Evolutionary conservation across 2,113 vertebrate species (phyloP).

Genomic region (Seriola rivoliana): DNA sequence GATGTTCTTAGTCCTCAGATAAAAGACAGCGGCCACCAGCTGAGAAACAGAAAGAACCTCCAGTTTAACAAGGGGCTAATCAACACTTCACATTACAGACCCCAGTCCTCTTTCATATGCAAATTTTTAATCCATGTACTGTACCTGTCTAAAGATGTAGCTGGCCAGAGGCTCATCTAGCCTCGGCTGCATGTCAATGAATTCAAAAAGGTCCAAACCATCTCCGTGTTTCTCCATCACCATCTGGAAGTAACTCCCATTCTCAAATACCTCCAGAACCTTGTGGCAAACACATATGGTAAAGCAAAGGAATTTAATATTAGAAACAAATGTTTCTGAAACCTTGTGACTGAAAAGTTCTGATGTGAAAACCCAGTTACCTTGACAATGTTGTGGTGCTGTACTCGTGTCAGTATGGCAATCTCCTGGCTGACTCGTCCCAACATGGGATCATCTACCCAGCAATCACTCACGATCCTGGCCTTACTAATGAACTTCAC

Average conservation of each 20-base stretch:
- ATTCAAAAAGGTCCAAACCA: constrained; percentile 94
- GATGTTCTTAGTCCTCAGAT: constrained; percentile 87
- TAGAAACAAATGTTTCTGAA: background rate
- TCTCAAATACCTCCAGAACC: constrained; percentile 94
- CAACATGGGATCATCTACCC: constrained; percentile 90
- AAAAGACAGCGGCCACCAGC: constrained; percentile 92
- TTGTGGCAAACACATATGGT: constrained; percentile 72
- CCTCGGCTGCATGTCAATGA: constrained; percentile 91
- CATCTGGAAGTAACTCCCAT: constrained; percentile 92
- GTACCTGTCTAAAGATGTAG: constrained; percentile 95
- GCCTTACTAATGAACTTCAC: constrained; percentile 97
- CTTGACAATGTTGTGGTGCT: constrained; percentile 92
- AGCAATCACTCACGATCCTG: constrained; percentile 91
- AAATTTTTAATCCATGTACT: background rate
- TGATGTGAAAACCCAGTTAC: constrained; percentile 66
- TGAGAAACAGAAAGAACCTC: constrained; percentile 59
- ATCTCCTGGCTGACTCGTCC: constrained; percentile 93
- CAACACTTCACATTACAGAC: background rate
- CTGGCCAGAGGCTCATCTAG: constrained; percentile 93
- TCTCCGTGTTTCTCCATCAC: constrained; percentile 97
- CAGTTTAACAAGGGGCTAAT: constrained; percentile 18
- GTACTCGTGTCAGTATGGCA: constrained; percentile 88
- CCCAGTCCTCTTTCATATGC: background rate
- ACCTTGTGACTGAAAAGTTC: background rate
- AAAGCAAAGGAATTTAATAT: background rate